Percentiles rank a stretch among this genome's conserved stretches.
phyloP scores from a whole-genome alignment of 2,113 vertebrate species.

The Engystomops pustulosus region DNA sequence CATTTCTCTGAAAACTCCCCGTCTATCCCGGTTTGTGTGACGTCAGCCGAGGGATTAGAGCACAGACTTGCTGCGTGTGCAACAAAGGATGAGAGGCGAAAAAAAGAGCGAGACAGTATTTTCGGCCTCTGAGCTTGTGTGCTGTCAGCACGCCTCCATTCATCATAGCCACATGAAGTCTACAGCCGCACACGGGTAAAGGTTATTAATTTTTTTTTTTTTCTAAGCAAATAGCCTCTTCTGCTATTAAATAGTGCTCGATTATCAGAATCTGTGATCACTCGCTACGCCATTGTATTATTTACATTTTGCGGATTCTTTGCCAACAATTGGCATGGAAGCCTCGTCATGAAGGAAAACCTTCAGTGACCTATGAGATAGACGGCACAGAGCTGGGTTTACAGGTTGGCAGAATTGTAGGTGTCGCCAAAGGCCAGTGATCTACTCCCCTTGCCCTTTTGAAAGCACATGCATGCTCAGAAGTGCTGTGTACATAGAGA shows the following conservation, averaged over 20 bases:
- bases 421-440: no score
- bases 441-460: no score
- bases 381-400: no score
- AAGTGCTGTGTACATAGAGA: no score
- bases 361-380: no score
- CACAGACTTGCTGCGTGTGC: slow-evolving; percentile 26
- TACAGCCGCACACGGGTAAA: slow-evolving; percentile 23
- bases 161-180: slow-evolving; percentile 40
- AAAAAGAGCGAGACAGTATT: slow-evolving; percentile 1
- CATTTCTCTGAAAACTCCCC: background rate
- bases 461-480: no score
- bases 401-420: no score
- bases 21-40: background rate
- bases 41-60: slow-evolving; percentile 35
- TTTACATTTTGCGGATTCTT: slow-evolving; percentile 11
- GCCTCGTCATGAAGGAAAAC: no score
- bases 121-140: slow-evolving; percentile 15
- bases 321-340: background rate
- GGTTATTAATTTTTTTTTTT: no score
- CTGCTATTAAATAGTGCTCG: slow-evolving; percentile 1
- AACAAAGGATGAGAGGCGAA: slow-evolving; percentile 6
- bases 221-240: background rate
- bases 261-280: background rate
- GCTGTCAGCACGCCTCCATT: slow-evolving; percentile 31
- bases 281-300: background rate